Base-by-base conservation (phyloP, 2,113 vertebrate genomes). In the Ailurus styani region DNA sequence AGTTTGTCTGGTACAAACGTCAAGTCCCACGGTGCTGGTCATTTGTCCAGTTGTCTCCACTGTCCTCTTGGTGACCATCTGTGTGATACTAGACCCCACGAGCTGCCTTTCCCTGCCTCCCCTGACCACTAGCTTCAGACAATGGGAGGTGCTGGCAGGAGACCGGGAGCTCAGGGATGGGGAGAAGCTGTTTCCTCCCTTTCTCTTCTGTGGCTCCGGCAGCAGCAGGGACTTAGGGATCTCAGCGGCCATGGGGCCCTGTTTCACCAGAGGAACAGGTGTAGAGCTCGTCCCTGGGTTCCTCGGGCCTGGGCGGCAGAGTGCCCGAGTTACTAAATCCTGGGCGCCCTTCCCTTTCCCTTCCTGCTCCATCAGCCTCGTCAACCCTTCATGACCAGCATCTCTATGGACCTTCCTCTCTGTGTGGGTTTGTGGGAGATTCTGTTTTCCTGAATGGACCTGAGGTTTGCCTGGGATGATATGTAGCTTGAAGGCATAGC, bases 101-200 rank as follows among this genome's bases (percentile, higher is more conserved):
- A 13, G 20, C 25, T 42, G 6, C 9, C 0, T 62, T 82, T 78
- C 37, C n/a, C 31, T 62, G 50, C 8, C n/a, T 50, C 60, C 42
- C 37, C 17, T 9, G 37, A 60, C 40, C 6, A 0, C 68, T 11
- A 45, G 55, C n/a, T 79, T 78, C 2, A 6, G 87, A 25, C 10
- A 3, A 23, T 14, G 2, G 31, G 72, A 94, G 42, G 37, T 50
- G 37, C 9, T 29, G 11, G 25, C 17, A 50, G 72, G 47, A 40
- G 25, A 21, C 15, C 20, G 3, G 21, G 34, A 54, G 9, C 18
- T 20, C 0, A 0, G 29, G 40, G 64, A 7, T 4, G 54, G 11
- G 31, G 27, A 64, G 20, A 27, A 60, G n/a, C 47, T n/a, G 31
- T 31, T 7, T 37, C 12, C 10, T 6, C 10, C 12, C 7, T 4